These are phyloP conservation scores for Ferrisia virgata DNA, from an alignment of 2,888 invertebrate species.

Conservation along the genomic window DNA sequence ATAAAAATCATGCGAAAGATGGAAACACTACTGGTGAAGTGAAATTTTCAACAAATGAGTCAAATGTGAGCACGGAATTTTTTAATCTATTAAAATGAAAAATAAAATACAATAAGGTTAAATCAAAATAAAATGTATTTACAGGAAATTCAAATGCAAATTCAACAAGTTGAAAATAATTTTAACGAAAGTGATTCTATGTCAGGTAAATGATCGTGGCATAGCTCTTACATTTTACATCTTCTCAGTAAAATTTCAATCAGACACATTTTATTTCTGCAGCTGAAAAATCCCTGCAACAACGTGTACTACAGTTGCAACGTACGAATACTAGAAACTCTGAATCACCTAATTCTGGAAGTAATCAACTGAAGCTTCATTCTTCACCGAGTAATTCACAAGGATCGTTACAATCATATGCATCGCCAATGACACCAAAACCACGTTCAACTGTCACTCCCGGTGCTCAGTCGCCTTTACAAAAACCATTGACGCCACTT, in stretches of 20 bases:
- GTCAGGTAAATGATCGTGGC: slow-evolving; percentile 15
- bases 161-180: background rate
- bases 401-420: background rate
- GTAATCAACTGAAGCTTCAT: slow-evolving; percentile 45
- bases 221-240: background rate
- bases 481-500: background rate
- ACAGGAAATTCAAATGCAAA: background rate
- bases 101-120: no score
- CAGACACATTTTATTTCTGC: no score
- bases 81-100: no score
- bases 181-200: background rate
- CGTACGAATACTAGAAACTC: slow-evolving; percentile 32
- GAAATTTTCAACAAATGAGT: background rate
- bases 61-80: background rate
- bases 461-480: background rate
- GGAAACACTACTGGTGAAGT: background rate
- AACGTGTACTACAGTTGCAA: slow-evolving; percentile 47
- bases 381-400: slow-evolving; percentile 43
- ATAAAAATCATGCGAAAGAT: background rate
- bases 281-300: slow-evolving; percentile 41
- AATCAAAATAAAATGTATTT: background rate
- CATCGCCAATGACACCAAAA: background rate
- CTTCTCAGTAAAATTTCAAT: no score
- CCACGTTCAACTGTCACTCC: slow-evolving; percentile 29
- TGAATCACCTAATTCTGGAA: background rate